Evolutionary conservation across 2,113 vertebrate genomes (phyloP), one percentile per base, ranked within the genome.

Genomic region (Heterotis niloticus): DNA sequence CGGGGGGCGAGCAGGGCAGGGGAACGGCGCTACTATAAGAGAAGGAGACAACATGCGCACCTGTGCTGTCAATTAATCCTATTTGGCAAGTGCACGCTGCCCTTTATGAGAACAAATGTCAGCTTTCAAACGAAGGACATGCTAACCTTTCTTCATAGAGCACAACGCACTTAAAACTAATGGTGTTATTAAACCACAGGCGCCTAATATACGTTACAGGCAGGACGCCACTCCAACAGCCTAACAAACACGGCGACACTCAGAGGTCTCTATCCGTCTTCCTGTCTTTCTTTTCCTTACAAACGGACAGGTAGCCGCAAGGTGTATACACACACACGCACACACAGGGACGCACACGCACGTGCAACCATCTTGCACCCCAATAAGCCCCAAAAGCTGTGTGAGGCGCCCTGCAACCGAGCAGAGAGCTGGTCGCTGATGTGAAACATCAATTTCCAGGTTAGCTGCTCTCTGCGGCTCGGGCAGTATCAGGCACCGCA

Each of bases 401-500:
- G 52, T 44, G 76, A 81, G 82, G 82, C 78, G 84, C 70, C 78
- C 82, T 79, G 88, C 88, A 80, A 75, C 79, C 65, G 81, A 90
- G 89, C 89, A 88, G 82, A 90, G 88, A 86, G 89, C 85, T 82
- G 87, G 86, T 86, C 83, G 84, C 85, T 92, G 92, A 92, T 90
- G 92, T 92, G 92, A 93, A 91, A 93, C 91, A 90, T 90, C 91
- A 93, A 93, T 93, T 93, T 93, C 92, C 89, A 92, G 92, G 91
- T 93, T 91, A 92, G 91, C 90, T 93, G 92, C 92, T 91, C 90
- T 88, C 90, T 79, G 87, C 87, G 87, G 86, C 90, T 90, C 87
- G 84, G 86, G 88, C 90, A 92, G 92, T 92, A 93, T 93, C 92
- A 91, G 91, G 88, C 79, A 82, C 89, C 88, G 90, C 92, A 91